A percentile compares a stretch with the other conserved stretches of the same genome.
These are phyloP conservation scores for Odontomachus brunneus DNA, from an alignment of 1,140 invertebrate species.

Conservation along the genomic window DNA sequence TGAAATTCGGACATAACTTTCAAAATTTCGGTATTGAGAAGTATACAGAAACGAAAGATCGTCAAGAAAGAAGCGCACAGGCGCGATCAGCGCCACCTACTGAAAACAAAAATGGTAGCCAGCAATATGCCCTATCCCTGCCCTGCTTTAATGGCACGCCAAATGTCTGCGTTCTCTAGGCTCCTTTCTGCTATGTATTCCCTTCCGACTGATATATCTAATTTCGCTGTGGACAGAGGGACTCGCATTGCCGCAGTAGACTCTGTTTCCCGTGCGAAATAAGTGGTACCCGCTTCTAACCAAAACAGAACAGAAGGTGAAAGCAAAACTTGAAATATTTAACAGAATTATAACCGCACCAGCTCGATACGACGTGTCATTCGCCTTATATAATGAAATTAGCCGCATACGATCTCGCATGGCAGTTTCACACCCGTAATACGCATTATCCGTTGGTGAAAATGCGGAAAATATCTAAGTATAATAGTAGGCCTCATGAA, in stretches of 20 bases:
- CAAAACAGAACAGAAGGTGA: conserved; percentile 78
- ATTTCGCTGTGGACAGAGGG: conserved; percentile 77
- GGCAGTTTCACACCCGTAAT: conserved; percentile 63
- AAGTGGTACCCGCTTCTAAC: conserved; percentile 78
- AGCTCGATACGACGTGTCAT: conserved; percentile 71
- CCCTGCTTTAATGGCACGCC: conserved; percentile 81
- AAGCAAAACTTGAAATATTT: conserved; percentile 76
- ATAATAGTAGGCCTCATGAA: conserved; percentile 57
- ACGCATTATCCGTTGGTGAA: conserved; percentile 58
- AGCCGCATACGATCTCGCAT: conserved; percentile 61
- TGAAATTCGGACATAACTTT: background rate
- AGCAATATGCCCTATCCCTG: conserved; percentile 83
- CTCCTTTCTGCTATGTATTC: conserved; percentile 81
- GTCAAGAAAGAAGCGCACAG: background rate
- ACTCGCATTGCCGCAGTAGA: conserved; percentile 68
- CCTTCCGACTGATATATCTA: conserved; percentile 73
- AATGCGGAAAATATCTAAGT: conserved; percentile 42
- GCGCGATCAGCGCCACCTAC: conserved; percentile 78
- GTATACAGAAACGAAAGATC: conserved; percentile 6
- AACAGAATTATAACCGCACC: conserved; percentile 79
- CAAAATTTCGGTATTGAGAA: background rate
- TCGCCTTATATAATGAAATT: conserved; percentile 81
- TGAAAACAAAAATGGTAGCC: conserved; percentile 84
- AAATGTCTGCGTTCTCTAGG: conserved; percentile 82
- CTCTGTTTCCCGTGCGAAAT: conserved; percentile 73